Percentiles rank a stretch among this genome's conserved stretches.
Conservation (phyloP, 2,113 vertebrate genomes). For the Azemiops feae region DNA sequence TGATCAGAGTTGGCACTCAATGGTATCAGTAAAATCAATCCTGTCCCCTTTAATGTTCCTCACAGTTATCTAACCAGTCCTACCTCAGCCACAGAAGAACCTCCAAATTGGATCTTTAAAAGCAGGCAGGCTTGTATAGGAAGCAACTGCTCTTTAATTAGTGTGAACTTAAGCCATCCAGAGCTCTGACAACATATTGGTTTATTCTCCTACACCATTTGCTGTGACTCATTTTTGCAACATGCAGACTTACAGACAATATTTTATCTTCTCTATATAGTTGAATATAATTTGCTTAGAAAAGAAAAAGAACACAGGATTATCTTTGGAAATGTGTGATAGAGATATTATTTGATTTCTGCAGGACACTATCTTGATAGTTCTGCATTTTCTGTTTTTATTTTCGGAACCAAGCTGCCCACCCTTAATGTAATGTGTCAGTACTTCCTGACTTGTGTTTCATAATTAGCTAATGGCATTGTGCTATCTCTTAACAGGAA, state of each 20-base stretch:
- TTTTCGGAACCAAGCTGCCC: neutral
- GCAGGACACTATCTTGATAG: neutral
- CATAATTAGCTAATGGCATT: slow-evolving; percentile 11
- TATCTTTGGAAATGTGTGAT: neutral
- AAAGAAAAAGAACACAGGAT: neutral
- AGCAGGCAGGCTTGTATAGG: neutral
- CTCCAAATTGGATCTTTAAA: neutral
- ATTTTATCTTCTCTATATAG: neutral
- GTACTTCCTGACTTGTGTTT: slow-evolving; percentile 22
- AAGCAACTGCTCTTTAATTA: neutral
- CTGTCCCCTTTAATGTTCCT: neutral
- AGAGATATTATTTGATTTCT: neutral
- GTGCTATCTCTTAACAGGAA: neutral
- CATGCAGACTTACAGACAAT: neutral
- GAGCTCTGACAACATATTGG: neutral
- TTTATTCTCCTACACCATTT: neutral
- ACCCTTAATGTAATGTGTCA: slow-evolving; percentile 7
- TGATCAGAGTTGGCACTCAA: neutral
- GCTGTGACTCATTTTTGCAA: neutral
- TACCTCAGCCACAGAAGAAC: neutral
- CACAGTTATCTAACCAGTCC: neutral
- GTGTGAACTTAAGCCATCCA: neutral
- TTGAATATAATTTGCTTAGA: neutral
- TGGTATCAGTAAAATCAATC: neutral
- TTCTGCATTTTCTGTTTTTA: neutral